phyloP scores from a whole-genome alignment of 2,113 vertebrate species.

The Accipiter virgatus region DNA sequence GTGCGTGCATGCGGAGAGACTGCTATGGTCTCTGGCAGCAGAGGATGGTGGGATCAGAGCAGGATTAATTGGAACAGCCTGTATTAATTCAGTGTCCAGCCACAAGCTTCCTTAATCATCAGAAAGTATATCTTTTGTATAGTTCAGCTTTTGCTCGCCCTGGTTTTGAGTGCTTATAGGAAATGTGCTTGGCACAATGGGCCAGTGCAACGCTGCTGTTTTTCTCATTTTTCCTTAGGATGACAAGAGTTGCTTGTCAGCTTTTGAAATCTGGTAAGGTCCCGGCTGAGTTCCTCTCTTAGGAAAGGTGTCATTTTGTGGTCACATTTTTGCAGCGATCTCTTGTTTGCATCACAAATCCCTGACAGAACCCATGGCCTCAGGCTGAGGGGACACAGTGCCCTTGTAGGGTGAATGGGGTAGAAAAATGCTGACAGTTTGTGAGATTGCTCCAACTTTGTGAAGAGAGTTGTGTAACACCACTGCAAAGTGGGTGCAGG shows the following conservation, averaged over 20 bases:
- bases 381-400: neutral
- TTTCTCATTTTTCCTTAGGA: neutral
- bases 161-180: neutral
- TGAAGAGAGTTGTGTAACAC: neutral
- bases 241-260: neutral
- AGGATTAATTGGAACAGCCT: neutral
- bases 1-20: neutral
- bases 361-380: neutral
- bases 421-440: neutral
- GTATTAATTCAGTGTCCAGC: neutral
- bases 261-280: neutral
- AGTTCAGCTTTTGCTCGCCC: neutral
- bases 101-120: neutral
- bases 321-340: neutral
- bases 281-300: neutral
- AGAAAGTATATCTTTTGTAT: neutral
- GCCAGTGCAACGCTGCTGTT: neutral
- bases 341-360: neutral
- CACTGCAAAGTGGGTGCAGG: neutral
- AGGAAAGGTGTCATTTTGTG: neutral
- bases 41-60: neutral
- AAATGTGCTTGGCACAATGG: neutral
- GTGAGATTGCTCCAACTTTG: neutral
- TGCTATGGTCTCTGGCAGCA: neutral
- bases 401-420: fast-evolving